These are phyloP conservation scores for Monodelphis domestica DNA, from an alignment of 2,797 vertebrate genomes.

Conservation along the genomic window DNA sequence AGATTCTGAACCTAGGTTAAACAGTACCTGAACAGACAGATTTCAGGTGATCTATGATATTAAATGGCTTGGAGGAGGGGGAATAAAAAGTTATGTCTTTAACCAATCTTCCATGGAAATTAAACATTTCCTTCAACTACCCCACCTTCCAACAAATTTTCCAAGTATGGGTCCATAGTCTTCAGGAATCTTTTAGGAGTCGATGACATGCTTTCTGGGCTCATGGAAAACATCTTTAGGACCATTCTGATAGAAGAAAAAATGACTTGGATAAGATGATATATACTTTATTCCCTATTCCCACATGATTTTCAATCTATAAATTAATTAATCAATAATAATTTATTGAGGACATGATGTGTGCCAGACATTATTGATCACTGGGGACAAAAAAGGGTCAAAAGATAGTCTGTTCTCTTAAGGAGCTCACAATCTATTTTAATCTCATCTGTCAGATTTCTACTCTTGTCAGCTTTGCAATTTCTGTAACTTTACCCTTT, in stretches of 20 bases:
- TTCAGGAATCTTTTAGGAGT: background rate
- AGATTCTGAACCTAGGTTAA: background rate
- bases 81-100: background rate
- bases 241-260: background rate
- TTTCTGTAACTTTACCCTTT: background rate
- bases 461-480: background rate
- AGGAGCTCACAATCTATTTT: background rate
- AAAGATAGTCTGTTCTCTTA: background rate
- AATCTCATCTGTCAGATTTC: background rate
- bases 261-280: background rate
- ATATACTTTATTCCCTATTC: background rate
- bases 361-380: background rate
- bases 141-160: background rate
- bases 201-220: background rate
- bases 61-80: background rate
- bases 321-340: background rate
- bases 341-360: background rate
- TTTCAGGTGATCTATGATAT: background rate
- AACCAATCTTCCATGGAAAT: background rate
- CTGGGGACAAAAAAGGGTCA: background rate
- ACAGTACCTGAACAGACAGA: background rate
- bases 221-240: background rate
- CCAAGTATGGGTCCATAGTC: background rate
- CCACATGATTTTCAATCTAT: background rate
- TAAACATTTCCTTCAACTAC: background rate